Evolutionary conservation across 2,888 invertebrate genomes (phyloP), one percentile per base, ranked within the genome.

Genomic region (Lasioglossum morio): DNA sequence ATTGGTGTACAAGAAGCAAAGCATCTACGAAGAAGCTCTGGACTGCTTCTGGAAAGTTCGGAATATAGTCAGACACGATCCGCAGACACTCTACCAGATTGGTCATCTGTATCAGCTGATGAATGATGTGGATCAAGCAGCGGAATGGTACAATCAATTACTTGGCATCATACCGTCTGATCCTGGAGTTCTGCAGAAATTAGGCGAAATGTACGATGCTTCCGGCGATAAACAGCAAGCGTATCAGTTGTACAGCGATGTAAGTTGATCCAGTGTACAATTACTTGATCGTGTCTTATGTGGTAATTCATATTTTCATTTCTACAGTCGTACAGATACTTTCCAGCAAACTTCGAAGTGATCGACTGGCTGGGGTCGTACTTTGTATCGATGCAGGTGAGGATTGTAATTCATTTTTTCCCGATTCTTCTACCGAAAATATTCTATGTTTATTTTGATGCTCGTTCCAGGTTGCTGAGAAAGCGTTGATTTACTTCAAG

Each of bases 171-270:
- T 97, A 37, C 97, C 99, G 0, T 98, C 98, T 92, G 99, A 99
- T 95, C 98, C 99, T 0, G 97, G 97, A 66, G 97, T 99, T 74
- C 96, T 99, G 74, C 97, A 98, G 92, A 98, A 98, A 93, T 96
- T 99, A 80, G 99, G 99, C 0, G 97, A 98, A 92, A 96, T 99
- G 92, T 98, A 98, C 94, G 98, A 98, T 92, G 97, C 97, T 84
- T 97, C 98, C 92, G 99, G 98, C 3, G 99, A 99, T 95, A 97
- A 98, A 90, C 98, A 98, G 92, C 98, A 98, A 94, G 98, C 98
- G 0, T 98, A 97, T 95, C 98, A 98, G 92, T 98, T 97, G 95
- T 97, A 98, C 93, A 97, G 96, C 93, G 98, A 98, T 95, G 98
- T 98, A 95, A 95, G 96, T 92, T 72, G 7, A 60, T 46, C 14